Evolutionary conservation across 2,888 invertebrate genomes (phyloP).

Genomic region (Thecocarcelia acutangulata): DNA sequence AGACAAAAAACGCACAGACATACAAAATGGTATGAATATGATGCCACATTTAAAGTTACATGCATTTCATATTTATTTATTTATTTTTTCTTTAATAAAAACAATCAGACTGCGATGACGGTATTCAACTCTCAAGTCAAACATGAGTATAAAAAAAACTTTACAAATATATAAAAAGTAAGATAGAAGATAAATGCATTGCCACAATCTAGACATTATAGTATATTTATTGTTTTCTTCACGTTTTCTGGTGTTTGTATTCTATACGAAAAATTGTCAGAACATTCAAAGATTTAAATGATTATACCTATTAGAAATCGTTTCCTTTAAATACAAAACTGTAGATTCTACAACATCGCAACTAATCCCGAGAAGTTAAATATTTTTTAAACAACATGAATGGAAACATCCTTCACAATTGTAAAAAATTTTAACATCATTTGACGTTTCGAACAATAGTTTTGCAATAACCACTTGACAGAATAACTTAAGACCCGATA

Average conservation of each 20-base stretch:
- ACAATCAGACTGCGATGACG: slow-evolving; percentile 59
- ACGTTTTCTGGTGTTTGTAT: slow-evolving; percentile 36
- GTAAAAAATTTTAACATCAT: too few species aligned
- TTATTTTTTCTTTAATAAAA: slow-evolving; percentile 14
- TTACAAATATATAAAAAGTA: slow-evolving; percentile 7
- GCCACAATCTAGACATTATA: slow-evolving; percentile 66
- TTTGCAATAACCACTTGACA: too few species aligned
- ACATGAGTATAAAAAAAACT: slow-evolving; percentile 41
- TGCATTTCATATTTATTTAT: slow-evolving; percentile 43
- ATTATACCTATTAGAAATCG: too few species aligned
- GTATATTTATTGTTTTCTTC: slow-evolving; percentile 48
- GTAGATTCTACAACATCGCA: too few species aligned
- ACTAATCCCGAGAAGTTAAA: too few species aligned
- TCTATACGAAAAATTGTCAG: neutral
- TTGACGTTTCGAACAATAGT: too few species aligned
- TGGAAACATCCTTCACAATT: too few species aligned
- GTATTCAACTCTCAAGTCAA: slow-evolving; percentile 54
- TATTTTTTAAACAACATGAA: too few species aligned
- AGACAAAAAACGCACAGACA: slow-evolving; percentile 12
- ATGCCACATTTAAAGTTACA: slow-evolving; percentile 69
- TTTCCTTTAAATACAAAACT: too few species aligned
- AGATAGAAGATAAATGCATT: slow-evolving; percentile 63
- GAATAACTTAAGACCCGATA: too few species aligned
- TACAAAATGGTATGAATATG: slow-evolving; percentile 54
- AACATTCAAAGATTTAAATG: slow-evolving; percentile 23